Percentiles rank a stretch among this genome's conserved stretches.
Evolutionary conservation across 1,140 invertebrate genomes (phyloP).

Genomic region (Caenorhabditis briggsae): DNA sequence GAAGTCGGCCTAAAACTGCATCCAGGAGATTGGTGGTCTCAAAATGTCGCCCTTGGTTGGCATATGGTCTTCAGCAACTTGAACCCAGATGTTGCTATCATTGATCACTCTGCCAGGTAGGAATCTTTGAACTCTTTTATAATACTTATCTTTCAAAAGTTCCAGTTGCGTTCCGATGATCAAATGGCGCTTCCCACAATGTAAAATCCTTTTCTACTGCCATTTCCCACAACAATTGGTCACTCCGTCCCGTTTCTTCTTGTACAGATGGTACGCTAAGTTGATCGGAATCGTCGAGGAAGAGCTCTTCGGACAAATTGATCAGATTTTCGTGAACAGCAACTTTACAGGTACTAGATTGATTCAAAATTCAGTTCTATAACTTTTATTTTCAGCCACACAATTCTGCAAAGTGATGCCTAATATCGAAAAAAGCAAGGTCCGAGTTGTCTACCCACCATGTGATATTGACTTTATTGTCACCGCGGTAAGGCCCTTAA

Average conservation of each 20-base stretch:
- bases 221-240: constrained; percentile 78
- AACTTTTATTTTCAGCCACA: constrained; percentile 69
- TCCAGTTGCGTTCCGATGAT: constrained; percentile 76
- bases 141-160: constrained; percentile 19
- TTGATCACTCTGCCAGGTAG: constrained; percentile 75
- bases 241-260: constrained; percentile 77
- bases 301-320: constrained; percentile 70
- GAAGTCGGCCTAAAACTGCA: constrained; percentile 72
- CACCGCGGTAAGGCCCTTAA: constrained; percentile 38
- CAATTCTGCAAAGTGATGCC: constrained; percentile 75
- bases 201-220: constrained; percentile 75
- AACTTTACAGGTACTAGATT: constrained; percentile 73
- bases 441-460: constrained; percentile 76
- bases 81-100: constrained; percentile 74
- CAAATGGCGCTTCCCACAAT: constrained; percentile 76
- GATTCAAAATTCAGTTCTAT: neutral
- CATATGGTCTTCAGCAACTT: constrained; percentile 69
- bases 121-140: neutral
- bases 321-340: constrained; percentile 77
- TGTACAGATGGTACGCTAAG: constrained; percentile 76
- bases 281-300: constrained; percentile 75
- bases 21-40: constrained; percentile 77
- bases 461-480: constrained; percentile 76
- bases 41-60: constrained; percentile 75
- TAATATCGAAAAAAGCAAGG: constrained; percentile 69